Evolutionary conservation across 2,888 invertebrate species (phyloP), one percentile per base, ranked within the genome.

Genomic region (Eueremaeus valkanovi): DNA sequence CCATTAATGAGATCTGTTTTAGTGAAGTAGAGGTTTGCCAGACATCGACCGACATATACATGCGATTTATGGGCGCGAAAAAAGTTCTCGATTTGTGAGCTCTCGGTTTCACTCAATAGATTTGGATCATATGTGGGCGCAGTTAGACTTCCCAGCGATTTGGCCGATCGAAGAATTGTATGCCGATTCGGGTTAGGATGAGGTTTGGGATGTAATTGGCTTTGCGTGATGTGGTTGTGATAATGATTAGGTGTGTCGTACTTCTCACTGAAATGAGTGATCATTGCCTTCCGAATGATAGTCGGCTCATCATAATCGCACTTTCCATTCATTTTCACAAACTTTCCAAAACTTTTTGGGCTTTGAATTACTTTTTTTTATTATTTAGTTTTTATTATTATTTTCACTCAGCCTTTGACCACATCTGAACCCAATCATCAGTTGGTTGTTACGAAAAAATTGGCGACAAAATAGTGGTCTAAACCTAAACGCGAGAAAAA

Each of bases 61-160:
- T 90, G 89, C 0, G 92, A 90, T 82, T 91, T 91, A 77, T 91
- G 86, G 73, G 91, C 91, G 77, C 88, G 87, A 81, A 90, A 90
- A 82, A 90, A 90, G 74, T 88, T 87, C 82, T 91, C 90, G 76
- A 91, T 87, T 82, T 90, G 89, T 49, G 87, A 86, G 73, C 89
- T 55, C 51, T 80, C 80, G 33, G 24, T 51, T 40, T 77, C 77
- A 33, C 63, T 72, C n/a, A 78, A 70, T 2, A 70, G 42, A 24
- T 70, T 70, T 31, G 70, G 24, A 1, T 70, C 70, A 42, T 45
- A 70, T 45, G 40, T 70, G 36, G 70, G 40, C 24, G 70, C 42
- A 42, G 42, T 45, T n/a, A 70, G 42, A 29, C 27, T 70, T 36
- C 70, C 70, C 70, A 70, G 27, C 2, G 70, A 70, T 45, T 70